Base-by-base conservation (phyloP, 1,140 invertebrate species). In the Physella acuta region DNA sequence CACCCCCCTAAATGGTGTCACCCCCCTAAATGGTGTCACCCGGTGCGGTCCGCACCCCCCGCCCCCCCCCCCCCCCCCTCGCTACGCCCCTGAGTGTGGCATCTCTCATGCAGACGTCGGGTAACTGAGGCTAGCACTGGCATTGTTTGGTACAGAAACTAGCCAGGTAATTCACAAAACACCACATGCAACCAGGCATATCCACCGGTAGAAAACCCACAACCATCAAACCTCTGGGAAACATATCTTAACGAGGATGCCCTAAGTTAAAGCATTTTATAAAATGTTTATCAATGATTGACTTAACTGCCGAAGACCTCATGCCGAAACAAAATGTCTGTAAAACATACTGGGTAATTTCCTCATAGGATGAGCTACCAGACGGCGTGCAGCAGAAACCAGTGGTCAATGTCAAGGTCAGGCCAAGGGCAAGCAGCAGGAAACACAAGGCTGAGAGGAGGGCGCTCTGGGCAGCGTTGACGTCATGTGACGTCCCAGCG, bases 381-480 rank as follows among this genome's bases (percentile, higher is more conserved):
- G 36, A 36, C 34, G 44, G 24, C 36, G 34, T 2, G n/a, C 60
- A 62, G 37, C 60, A 62, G n/a, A 62, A 49, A 4, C 60, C 60
- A 44, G 60, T 62, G 14, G 37, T 62, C 1, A 62, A 30, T 8
- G 20, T 62, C 11, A 34, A 24, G 14, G 26, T 8, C 1, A 62
- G 36, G 5, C 60, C 56, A 24, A 20, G 36, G 31, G 36, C 16
- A 1, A 58, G 31, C 3, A 58, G 1, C 2, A 58, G 14, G n/a
- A 58, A 4, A 34, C 30, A 33, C 28, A 58, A 33, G 36, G 17
- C 56, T 58, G 56, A 30, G 30, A 58, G 30, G n/a, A 58, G 36
- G 30, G 30, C 56, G 31, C 56, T 58, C 31, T 58, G 56, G 31
- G 56, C 56, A 3, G 56, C 56, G 56, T 58, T n/a, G n/a, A n/a